Evolutionary conservation across 2,113 vertebrate species (phyloP).

Genomic region (Notarius quadriscutis): DNA sequence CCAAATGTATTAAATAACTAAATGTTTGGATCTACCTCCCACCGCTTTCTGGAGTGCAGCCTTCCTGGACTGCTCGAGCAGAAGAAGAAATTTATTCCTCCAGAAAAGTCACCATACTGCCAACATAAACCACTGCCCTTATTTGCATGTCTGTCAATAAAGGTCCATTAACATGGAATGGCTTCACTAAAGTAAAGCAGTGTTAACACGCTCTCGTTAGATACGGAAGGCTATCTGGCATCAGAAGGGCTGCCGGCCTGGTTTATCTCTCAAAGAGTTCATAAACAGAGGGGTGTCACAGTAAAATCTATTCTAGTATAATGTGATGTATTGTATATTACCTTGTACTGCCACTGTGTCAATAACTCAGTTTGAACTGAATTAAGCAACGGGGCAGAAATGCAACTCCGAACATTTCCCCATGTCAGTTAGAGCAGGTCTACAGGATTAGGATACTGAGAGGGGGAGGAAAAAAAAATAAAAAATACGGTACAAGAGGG

Average conservation of each 20-base stretch:
- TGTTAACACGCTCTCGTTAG: conserved; percentile 31
- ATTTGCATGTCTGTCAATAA: conserved; percentile 48
- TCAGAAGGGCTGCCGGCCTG: not conserved
- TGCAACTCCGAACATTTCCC: not conserved
- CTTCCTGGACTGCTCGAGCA: conserved; percentile 33
- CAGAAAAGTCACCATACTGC: conserved; percentile 29
- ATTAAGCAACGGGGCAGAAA: not conserved
- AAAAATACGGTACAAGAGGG: not conserved
- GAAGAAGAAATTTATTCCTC: conserved; percentile 47
- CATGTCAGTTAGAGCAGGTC: not conserved
- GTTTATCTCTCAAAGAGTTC: conserved; percentile 36
- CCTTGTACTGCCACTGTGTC: not conserved
- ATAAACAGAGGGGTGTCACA: conserved; percentile 25
- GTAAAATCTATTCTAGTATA: conserved; percentile 34
- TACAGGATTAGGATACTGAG: not conserved
- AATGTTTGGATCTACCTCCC: conserved; percentile 60
- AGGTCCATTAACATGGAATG: conserved; percentile 39
- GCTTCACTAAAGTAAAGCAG: conserved; percentile 33
- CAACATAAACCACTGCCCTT: conserved; percentile 51
- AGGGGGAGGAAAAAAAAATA: not conserved
- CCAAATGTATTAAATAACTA: conserved; percentile 54
- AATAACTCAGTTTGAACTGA: conserved; percentile 4
- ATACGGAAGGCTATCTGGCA: conserved; percentile 33
- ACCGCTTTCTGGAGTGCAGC: conserved; percentile 44
- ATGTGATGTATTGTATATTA: conserved; percentile 21